Conservation (phyloP, 2,113 vertebrate species). For the Herpailurus yagouaroundi region DNA sequence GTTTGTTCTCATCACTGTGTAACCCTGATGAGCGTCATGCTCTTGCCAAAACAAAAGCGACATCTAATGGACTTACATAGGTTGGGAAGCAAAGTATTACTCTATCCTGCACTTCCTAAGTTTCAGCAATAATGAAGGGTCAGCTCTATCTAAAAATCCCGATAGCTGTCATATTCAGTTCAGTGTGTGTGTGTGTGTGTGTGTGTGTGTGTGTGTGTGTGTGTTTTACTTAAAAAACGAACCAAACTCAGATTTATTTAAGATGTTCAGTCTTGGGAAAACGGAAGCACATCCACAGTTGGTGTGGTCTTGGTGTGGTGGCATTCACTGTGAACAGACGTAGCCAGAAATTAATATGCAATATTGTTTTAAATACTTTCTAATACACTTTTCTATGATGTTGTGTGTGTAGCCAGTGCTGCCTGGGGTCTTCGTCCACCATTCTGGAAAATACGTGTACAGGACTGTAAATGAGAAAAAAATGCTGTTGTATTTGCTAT, state of each 20-base stretch:
- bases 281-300: background rate
- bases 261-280: background rate
- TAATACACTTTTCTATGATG: slow-evolving; percentile 15
- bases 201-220: background rate
- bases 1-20: background rate
- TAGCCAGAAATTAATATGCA: slow-evolving; percentile 44
- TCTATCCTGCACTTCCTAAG: background rate
- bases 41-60: background rate
- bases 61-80: background rate
- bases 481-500: background rate
- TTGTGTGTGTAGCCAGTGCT: background rate
- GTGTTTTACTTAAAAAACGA: background rate
- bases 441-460: background rate
- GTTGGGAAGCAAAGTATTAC: background rate
- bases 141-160: background rate
- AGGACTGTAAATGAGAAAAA: background rate
- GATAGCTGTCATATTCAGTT: background rate
- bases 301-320: background rate
- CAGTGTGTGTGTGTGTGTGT: background rate
- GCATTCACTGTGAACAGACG: slow-evolving; percentile 49
- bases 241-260: slow-evolving; percentile 29
- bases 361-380: slow-evolving; percentile 36
- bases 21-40: background rate
- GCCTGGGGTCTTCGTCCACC: background rate
- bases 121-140: background rate